Base-by-base conservation (phyloP, 2,888 invertebrate genomes). In the Chloroclysta siterata region DNA sequence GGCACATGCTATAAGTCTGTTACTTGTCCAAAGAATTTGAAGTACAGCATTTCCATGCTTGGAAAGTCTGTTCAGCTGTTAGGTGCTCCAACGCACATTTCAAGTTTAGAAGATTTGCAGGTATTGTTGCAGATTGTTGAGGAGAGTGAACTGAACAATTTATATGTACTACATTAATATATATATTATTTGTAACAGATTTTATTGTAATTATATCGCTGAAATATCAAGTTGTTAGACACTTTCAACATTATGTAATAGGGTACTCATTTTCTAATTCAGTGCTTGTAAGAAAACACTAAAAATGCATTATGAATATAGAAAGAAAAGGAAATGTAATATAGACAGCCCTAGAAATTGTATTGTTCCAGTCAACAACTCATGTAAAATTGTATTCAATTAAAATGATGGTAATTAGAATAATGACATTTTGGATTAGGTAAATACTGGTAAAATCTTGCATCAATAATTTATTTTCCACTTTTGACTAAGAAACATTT, bases 81-180 rank as follows among this genome's bases (percentile, higher is more conserved):
- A 65, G 93, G 93, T 65, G 93, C 93, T 63, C 93, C 93, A n/a
- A 88, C 89, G 74, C 83, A 80, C 74, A 88, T 93, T 70, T 83
- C 87, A 65, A 89, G 83, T 76, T 77, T 89, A 78, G 92, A 90
- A 72, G 93, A 93, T 73, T 81, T 93, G 71, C 77, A 88, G 82
- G 90, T 93, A 69, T 79, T 93, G 66, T 82, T 93, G 73, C 90
- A 93, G 80, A 93, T 93, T 76, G 93, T 93, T 59, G 86, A 93
- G 76, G 93, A 93, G 71, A 89, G 85, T 77, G 84, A 88, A 74
- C 76, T 90, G 63, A 80, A 82, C 66, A 90, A 87, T 81, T 81
- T 88, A 65, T 88, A 93, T 88, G 87, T 93, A 59, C 79, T 85
- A 69, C 84, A 89, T 74, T 88, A 80, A 79, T 71, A 65, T 72